These are phyloP conservation scores for Varanus komodoensis DNA, from an alignment of 2,113 vertebrate genomes.

Conservation along the genomic window DNA sequence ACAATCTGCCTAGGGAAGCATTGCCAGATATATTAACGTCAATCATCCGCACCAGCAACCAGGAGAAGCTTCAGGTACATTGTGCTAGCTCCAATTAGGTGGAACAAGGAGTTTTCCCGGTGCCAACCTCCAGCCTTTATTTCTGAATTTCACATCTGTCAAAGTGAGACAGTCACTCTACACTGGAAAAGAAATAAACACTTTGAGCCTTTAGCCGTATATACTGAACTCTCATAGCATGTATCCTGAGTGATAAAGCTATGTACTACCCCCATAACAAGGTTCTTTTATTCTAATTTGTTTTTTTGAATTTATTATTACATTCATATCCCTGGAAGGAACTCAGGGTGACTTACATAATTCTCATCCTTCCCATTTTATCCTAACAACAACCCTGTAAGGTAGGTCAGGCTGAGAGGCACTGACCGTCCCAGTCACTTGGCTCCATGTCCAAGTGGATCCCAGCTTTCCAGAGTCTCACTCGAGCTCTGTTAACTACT, in stretches of 20 bases:
- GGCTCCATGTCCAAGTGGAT: no score
- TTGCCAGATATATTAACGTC: conserved; percentile 93
- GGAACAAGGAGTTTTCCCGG: neutral
- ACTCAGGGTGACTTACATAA: no score
- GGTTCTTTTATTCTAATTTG: neutral
- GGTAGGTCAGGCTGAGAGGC: no score
- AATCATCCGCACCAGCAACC: conserved; percentile 94
- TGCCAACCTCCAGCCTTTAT: accelerated
- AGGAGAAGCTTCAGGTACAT: conserved; percentile 95
- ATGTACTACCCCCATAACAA: neutral
- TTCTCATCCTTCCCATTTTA: no score
- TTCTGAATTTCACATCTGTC: neutral
- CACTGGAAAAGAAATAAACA: neutral
- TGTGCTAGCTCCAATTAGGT: neutral
- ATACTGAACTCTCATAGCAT: neutral
- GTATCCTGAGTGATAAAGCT: neutral
- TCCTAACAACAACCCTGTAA: no score
- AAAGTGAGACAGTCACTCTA: neutral
- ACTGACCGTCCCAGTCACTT: no score
- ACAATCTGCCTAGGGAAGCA: conserved; percentile 91
- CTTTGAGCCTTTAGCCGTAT: neutral
- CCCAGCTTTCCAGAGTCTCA: no score
- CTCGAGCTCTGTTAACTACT: no score
- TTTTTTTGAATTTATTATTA: neutral
- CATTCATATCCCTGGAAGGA: no score